Evolutionary conservation across 1,140 invertebrate genomes (phyloP), one percentile per base, ranked within the genome.

Genomic region (Drosophila athabasca): DNA sequence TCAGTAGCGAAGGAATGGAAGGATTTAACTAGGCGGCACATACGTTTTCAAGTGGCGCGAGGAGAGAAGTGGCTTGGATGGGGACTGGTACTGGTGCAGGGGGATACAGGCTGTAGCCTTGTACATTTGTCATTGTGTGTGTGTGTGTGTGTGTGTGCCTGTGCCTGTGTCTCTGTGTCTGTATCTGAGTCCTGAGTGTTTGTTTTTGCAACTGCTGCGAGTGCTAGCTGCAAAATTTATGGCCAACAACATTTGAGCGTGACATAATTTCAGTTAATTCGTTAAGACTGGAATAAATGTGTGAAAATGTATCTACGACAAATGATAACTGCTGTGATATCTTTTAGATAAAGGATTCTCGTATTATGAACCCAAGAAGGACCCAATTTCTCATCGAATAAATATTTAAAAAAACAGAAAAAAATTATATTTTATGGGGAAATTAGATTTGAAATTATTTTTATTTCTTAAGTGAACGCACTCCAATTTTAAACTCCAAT

Each of bases 191-290:
- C 41, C 22, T 19, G 17, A 19, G 29, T 31, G 15, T 39, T 24
- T 49, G 24, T 64, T 60, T 45, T 53, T 54, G 72, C 46, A 45
- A 62, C 58, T 79, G 61, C 65, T 77, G 68, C 53, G 46, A 69
- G 82, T 87, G 82, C 76, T 70, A 70, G 83, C 75, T 57, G 62
- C 60, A 64, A 13, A 88, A 87, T 87, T 87, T 87, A 88, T 87
- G 79, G 83, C 70, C 24, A 62, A 62, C 79, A 82, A 78, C 82
- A 88, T 88, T 87, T 87, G 82, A 88, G 78, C 79, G 82, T 88
- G 83, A 88, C 83, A 87, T 75, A 87, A 87, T 88, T 87, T 88
- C 76, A 79, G 71, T 87, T 79, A 87, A 87, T 79, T 79, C 76
- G 46, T 73, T 53, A 54, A 87, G 64, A 70, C 72, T 11, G 35